Evolutionary conservation across 2,888 invertebrate species (phyloP).

Genomic region (Ormyrus thymus): DNA sequence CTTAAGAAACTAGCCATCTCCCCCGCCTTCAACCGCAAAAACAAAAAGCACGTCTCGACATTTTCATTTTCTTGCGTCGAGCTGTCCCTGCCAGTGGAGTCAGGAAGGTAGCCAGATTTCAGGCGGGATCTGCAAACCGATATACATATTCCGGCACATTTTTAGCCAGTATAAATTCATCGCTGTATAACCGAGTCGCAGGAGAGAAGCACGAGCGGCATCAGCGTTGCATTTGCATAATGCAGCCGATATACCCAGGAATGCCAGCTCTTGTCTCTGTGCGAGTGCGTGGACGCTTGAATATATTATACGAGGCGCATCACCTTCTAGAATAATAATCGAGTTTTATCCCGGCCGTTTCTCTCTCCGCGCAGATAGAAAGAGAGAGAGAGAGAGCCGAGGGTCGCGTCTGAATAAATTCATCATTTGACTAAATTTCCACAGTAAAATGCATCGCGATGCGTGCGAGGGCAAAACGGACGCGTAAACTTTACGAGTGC

Average conservation of each 20-base stretch:
- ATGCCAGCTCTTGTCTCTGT: background rate
- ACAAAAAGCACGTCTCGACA: no score
- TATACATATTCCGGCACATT: background rate
- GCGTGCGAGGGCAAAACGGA: background rate
- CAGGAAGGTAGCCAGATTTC: no score
- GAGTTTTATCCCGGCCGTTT: constrained; percentile 17
- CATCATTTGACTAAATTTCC: constrained; percentile 41
- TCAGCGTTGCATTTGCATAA: constrained; percentile 27
- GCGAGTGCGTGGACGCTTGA: constrained; percentile 1
- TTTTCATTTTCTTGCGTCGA: no score
- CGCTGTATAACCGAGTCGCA: background rate
- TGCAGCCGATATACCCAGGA: constrained; percentile 29
- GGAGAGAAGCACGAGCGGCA: no score
- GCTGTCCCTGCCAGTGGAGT: no score
- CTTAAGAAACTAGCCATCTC: no score
- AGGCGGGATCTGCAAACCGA: no score
- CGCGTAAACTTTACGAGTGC: constrained; percentile 39
- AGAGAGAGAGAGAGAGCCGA: background rate
- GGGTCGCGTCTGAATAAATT: constrained; percentile 31
- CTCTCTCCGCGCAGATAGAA: background rate
- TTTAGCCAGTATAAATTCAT: constrained; percentile 14
- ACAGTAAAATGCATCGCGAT: constrained; percentile 14
- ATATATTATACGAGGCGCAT: constrained; percentile 34
- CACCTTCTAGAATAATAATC: constrained; percentile 44
- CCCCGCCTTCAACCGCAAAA: no score